phyloP scores from a whole-genome alignment of 2,888 invertebrate genomes.

The Drosophila paranaensis region DNA sequence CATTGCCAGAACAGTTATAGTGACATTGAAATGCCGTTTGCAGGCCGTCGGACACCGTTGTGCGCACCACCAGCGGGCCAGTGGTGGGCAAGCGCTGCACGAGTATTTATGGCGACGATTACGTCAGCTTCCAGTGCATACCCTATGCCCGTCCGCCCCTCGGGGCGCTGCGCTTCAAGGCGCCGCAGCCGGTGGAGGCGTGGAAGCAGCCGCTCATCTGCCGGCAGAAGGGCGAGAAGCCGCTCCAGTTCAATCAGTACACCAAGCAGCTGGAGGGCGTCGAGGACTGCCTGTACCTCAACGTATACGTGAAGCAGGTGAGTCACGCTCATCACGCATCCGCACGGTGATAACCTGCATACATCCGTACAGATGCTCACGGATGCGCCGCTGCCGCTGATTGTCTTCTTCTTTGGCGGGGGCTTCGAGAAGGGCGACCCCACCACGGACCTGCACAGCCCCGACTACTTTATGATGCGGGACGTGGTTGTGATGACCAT shows the following conservation, averaged over 20 bases:
- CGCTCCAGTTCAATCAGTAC: constrained; percentile 80
- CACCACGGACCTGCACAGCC: constrained; percentile 81
- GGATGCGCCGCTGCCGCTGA: constrained; percentile 76
- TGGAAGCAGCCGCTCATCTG: constrained; percentile 84
- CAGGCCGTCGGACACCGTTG: constrained; percentile 20
- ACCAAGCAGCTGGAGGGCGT: constrained; percentile 82
- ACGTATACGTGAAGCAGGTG: constrained; percentile 84
- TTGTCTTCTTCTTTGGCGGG: constrained; percentile 86
- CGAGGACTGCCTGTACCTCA: constrained; percentile 86
- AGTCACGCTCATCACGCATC: constrained; percentile 11
- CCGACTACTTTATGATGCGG: constrained; percentile 85
- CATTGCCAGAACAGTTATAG: neutral
- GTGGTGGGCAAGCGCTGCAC: constrained; percentile 71
- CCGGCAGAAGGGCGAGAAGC: constrained; percentile 77
- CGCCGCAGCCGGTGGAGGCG: constrained; percentile 82
- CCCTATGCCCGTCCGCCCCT: constrained; percentile 85
- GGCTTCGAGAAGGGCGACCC: constrained; percentile 85
- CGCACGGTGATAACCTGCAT: too few species aligned
- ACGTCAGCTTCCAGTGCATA: constrained; percentile 78
- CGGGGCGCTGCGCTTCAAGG: constrained; percentile 78
- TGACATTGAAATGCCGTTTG: neutral
- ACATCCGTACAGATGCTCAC: constrained; percentile 47
- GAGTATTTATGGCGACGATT: constrained; percentile 65
- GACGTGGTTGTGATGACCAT: constrained; percentile 85
- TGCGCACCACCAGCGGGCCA: constrained; percentile 72